Conservation (phyloP, 2,888 invertebrate species). For the Lottia gigantea region DNA sequence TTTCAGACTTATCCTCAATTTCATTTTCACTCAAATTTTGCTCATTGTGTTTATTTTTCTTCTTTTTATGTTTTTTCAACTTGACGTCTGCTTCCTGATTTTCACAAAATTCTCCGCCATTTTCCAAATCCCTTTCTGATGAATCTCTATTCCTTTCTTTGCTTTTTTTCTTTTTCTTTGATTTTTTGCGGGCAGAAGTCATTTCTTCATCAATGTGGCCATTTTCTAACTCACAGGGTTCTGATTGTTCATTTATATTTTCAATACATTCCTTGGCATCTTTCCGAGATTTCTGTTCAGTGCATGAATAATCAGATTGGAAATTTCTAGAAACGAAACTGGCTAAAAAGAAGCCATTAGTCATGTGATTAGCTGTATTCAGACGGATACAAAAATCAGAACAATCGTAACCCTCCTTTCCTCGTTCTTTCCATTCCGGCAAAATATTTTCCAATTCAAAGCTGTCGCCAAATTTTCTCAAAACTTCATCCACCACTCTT, state of each 20-base stretch:
- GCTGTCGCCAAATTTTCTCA: constrained; percentile 69
- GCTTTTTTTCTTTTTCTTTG: too few relatives aligned
- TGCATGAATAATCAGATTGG: background rate
- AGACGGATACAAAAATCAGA: constrained; percentile 81
- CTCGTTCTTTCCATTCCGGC: constrained; percentile 54
- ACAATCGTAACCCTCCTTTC: constrained; percentile 51
- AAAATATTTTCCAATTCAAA: constrained; percentile 65
- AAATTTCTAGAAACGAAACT: constrained; percentile 74
- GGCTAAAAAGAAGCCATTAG: constrained; percentile 96
- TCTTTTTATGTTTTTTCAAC: constrained; percentile 13
- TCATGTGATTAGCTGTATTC: constrained; percentile 79
- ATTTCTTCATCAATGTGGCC: background rate
- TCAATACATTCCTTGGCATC: too few relatives aligned
- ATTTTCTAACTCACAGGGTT: too few relatives aligned
- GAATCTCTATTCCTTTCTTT: too few relatives aligned
- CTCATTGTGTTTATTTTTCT: background rate
- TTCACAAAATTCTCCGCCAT: too few relatives aligned
- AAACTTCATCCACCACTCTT: constrained; percentile 81
- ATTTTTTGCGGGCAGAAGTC: too few relatives aligned
- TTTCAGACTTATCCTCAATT: background rate
- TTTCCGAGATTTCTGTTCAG: background rate
- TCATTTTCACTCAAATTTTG: background rate
- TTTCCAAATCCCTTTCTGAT: too few relatives aligned
- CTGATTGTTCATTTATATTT: too few relatives aligned
- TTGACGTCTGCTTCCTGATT: too few relatives aligned